Evolutionary conservation across 2,113 vertebrate genomes (phyloP).

Genomic region (Saguinus midas): DNA sequence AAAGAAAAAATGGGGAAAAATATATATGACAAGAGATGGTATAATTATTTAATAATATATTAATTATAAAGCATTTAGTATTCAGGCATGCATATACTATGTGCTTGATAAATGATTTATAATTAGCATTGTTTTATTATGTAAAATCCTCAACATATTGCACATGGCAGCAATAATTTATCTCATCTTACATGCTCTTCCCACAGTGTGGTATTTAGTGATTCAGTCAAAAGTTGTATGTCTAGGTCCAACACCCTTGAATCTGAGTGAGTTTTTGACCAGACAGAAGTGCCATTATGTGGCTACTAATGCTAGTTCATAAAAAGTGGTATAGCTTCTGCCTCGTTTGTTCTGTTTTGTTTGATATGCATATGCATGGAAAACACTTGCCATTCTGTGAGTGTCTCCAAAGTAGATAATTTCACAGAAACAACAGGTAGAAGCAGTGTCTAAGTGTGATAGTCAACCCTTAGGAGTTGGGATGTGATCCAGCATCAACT

Average conservation of each 20-base stretch:
- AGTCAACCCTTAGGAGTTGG: background rate
- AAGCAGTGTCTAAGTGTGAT: background rate
- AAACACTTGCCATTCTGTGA: background rate
- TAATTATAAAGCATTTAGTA: background rate
- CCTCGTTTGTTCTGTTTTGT: background rate
- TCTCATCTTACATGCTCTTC: background rate
- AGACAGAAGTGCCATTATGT: background rate
- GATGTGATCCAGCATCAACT: background rate
- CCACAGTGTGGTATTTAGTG: too few species aligned
- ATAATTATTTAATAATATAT: background rate
- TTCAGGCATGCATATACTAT: background rate
- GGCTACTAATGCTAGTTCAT: background rate
- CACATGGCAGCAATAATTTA: background rate
- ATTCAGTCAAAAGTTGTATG: background rate
- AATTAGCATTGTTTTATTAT: background rate
- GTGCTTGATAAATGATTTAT: background rate
- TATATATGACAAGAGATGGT: background rate
- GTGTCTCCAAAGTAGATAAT: background rate
- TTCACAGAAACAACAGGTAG: background rate
- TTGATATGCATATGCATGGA: background rate
- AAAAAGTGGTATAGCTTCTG: background rate
- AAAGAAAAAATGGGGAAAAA: background rate
- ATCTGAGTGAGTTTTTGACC: background rate
- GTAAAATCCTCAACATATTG: background rate
- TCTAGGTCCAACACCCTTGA: background rate